phyloP scores from a whole-genome alignment of 2,797 vertebrate species.

The Onychomys arenicola region DNA sequence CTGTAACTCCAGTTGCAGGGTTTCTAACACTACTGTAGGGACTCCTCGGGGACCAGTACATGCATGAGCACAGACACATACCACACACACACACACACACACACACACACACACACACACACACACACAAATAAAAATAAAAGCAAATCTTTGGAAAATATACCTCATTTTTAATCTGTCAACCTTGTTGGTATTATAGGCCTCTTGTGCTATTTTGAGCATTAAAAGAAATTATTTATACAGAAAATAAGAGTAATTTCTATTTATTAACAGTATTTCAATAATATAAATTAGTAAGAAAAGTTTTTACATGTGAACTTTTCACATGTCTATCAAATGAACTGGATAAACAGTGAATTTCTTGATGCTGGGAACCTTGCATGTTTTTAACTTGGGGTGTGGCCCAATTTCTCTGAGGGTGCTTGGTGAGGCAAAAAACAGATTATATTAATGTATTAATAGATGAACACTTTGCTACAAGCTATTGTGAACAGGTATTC shows the following conservation, averaged over 20 bases:
- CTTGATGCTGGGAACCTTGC: not conserved
- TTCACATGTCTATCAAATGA: not conserved
- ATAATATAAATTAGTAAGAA: not conserved
- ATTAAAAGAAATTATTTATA: slow-evolving; percentile 1
- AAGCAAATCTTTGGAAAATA: not conserved
- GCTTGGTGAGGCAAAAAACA: not conserved
- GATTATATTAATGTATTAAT: not conserved
- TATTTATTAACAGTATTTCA: not conserved
- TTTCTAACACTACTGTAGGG: not conserved
- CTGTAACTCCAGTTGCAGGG: not conserved
- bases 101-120: not conserved
- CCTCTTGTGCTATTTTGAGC: not conserved
- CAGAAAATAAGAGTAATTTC: slow-evolving; percentile 25
- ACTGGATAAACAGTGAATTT: not conserved
- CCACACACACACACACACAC: not conserved
- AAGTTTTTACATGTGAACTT: not conserved
- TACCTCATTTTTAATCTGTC: not conserved
- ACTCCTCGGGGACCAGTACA: not conserved
- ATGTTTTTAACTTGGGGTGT: not conserved
- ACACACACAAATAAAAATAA: not conserved
- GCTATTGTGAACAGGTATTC: not conserved
- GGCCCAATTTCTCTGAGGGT: not conserved
- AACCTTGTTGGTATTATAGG: not conserved
- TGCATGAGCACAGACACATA: not conserved
- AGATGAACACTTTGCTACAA: not conserved